A percentile compares a stretch with the other conserved stretches of the same genome.
Conservation (phyloP, 2,797 vertebrate genomes). For the Hemitrygon akajei region DNA sequence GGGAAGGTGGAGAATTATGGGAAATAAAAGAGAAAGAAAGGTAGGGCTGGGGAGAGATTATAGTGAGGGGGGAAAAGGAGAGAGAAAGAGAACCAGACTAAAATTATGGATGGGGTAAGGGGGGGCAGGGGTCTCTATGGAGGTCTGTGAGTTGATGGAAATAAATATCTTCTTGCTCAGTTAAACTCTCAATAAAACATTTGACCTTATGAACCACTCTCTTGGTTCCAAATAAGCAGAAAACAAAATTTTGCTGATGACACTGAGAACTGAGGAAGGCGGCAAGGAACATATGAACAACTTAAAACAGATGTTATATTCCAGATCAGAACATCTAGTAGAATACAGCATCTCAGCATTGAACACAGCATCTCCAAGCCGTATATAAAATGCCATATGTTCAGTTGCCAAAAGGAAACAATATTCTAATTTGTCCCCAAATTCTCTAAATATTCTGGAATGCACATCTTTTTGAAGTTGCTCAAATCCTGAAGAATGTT, state of each 20-base stretch:
- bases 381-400: not conserved
- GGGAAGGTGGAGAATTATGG: too few species aligned
- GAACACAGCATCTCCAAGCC: not conserved
- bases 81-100: too few species aligned
- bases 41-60: too few species aligned
- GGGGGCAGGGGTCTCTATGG: too few species aligned
- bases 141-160: too few species aligned
- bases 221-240: not conserved
- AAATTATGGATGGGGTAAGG: too few species aligned
- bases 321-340: not conserved
- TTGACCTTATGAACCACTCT: not conserved
- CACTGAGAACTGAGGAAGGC: not conserved
- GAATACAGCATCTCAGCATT: not conserved
- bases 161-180: not conserved
- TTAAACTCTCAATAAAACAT: not conserved
- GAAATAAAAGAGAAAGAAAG: too few species aligned
- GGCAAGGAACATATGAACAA: not conserved
- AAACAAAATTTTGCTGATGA: not conserved
- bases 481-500: not conserved
- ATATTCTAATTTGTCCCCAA: not conserved
- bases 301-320: not conserved
- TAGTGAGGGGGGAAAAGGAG: too few species aligned
- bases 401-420: not conserved
- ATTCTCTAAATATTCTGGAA: not conserved
- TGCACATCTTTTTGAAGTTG: not conserved